phyloP scores from a whole-genome alignment of 2,888 invertebrate species.

The Drosophila pseudotalamancana region DNA sequence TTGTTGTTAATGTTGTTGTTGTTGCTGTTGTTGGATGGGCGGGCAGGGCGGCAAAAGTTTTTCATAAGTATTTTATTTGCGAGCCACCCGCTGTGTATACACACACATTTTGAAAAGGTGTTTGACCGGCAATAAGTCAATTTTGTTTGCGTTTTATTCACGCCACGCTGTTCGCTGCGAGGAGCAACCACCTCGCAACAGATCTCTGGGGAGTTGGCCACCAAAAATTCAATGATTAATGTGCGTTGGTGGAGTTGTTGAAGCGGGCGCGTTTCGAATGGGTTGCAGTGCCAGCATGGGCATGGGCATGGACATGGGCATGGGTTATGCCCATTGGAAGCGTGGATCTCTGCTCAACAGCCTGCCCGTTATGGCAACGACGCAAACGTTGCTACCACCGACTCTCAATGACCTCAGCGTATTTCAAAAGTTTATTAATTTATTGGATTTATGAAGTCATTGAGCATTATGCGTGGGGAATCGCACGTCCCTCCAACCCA shows the following conservation, averaged over 20 bases:
- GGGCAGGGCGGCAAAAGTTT: slow-evolving; percentile 62
- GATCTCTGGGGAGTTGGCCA: slow-evolving; percentile 70
- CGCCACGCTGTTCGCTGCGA: slow-evolving; percentile 30
- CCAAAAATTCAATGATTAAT: slow-evolving; percentile 80
- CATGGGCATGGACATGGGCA: slow-evolving; percentile 10
- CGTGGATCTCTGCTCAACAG: slow-evolving; percentile 18
- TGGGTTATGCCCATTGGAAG: slow-evolving; percentile 18
- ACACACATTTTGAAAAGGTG: slow-evolving; percentile 69
- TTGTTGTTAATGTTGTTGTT: too few relatives aligned
- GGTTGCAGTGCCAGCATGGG: slow-evolving; percentile 48
- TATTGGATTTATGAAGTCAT: slow-evolving; percentile 80
- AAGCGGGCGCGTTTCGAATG: slow-evolving; percentile 66
- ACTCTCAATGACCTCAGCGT: slow-evolving; percentile 77
- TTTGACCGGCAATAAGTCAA: slow-evolving; percentile 81
- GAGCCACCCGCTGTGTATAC: slow-evolving; percentile 37
- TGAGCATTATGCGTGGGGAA: slow-evolving; percentile 72
- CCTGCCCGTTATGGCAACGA: slow-evolving; percentile 34
- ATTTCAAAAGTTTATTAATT: slow-evolving; percentile 79
- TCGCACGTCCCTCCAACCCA: slow-evolving; percentile 44
- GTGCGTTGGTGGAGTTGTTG: slow-evolving; percentile 68
- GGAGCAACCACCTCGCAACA: slow-evolving; percentile 40
- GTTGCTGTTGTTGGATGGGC: too few relatives aligned
- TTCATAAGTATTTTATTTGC: slow-evolving; percentile 77
- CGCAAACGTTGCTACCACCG: slow-evolving; percentile 29
- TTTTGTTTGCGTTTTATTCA: slow-evolving; percentile 78